These are phyloP conservation scores for Chymomyza amoena DNA, from an alignment of 2,888 invertebrate genomes.

Conservation along the genomic window DNA sequence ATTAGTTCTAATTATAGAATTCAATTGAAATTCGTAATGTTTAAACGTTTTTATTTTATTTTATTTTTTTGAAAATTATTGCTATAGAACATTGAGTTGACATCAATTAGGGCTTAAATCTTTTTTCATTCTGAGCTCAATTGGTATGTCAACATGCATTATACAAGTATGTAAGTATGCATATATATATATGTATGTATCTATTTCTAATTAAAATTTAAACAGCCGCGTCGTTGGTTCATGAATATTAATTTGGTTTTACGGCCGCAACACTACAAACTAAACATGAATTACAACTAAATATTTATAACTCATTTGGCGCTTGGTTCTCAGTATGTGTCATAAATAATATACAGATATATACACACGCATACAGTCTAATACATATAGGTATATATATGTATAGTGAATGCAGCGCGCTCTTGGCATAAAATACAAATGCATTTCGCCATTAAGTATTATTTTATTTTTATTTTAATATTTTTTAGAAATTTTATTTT, in stretches of 20 bases:
- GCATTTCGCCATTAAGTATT: slow-evolving; percentile 23
- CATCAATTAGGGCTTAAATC: not conserved
- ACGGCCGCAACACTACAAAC: slow-evolving; percentile 52
- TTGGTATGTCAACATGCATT: no score
- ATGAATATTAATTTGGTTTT: slow-evolving; percentile 71
- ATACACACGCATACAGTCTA: slow-evolving; percentile 13
- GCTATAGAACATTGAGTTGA: not conserved
- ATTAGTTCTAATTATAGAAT: not conserved
- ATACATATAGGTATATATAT: no score
- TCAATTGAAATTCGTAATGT: not conserved
- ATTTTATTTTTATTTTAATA: not conserved
- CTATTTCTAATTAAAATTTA: slow-evolving; percentile 42
- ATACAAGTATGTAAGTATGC: not conserved
- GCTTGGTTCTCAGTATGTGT: slow-evolving; percentile 7
- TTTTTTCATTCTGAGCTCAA: not conserved
- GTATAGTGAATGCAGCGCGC: no score
- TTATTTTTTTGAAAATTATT: not conserved
- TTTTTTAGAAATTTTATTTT: not conserved
- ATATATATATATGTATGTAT: not conserved
- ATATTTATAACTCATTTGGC: slow-evolving; percentile 73
- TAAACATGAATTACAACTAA: slow-evolving; percentile 71
- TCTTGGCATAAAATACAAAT: slow-evolving; percentile 37
- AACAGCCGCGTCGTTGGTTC: slow-evolving; percentile 27
- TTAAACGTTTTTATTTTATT: not conserved
- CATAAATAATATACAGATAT: slow-evolving; percentile 40